Percentiles rank a stretch among this genome's conserved stretches.
Conservation (phyloP, 2,888 invertebrate genomes). For the Himalopsyche tibetana region DNA sequence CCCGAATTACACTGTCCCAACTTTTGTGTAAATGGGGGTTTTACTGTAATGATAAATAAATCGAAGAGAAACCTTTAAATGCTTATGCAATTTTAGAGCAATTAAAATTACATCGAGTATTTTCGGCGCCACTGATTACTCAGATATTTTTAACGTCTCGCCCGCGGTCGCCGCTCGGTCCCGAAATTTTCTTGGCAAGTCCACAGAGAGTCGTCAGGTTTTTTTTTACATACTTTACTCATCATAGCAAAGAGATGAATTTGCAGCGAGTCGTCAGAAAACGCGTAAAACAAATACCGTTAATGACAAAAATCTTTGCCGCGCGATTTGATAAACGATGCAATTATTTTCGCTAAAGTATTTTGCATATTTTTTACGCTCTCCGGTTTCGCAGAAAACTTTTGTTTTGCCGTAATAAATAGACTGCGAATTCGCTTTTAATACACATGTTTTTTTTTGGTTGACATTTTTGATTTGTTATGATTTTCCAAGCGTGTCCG, state of each 20-base stretch:
- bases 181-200: conserved; percentile 56
- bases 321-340: conserved; percentile 62
- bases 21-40: no score
- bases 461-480: not conserved
- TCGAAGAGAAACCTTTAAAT: not conserved
- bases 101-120: not conserved
- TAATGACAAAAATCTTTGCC: conserved; percentile 60
- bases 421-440: conserved; percentile 20
- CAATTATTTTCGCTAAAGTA: conserved; percentile 55
- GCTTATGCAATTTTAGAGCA: not conserved
- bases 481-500: conserved; percentile 4
- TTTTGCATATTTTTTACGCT: conserved; percentile 45
- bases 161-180: conserved; percentile 35
- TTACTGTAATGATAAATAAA: no score
- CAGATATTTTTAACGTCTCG: conserved; percentile 5
- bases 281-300: conserved; percentile 56
- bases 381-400: conserved; percentile 38
- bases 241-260: conserved; percentile 23
- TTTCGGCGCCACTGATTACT: conserved; percentile 17
- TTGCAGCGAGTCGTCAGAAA: conserved; percentile 51
- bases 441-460: not conserved
- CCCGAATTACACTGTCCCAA: no score
- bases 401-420: conserved; percentile 6
- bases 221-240: conserved; percentile 29
- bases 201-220: conserved; percentile 46